phyloP scores from a whole-genome alignment of 2,888 invertebrate genomes.

The Deladenus siricidicola region DNA sequence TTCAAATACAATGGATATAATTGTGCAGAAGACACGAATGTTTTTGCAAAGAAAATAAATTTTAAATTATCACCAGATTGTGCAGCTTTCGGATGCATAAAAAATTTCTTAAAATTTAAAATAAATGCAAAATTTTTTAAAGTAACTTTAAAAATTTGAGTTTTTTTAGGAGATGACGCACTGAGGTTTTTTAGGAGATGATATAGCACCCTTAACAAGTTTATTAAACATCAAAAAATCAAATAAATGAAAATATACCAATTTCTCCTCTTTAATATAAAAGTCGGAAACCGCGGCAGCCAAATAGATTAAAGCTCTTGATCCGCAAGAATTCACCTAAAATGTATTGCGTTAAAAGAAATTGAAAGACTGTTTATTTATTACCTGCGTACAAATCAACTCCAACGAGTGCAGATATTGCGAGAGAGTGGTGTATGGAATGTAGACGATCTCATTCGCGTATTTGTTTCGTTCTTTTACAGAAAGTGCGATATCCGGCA shows the following conservation, averaged over 20 bases:
- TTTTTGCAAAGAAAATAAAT: no score
- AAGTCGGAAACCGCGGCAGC: constrained; percentile 99
- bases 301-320: constrained; percentile 74
- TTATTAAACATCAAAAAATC: not conserved
- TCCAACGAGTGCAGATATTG: constrained; percentile 42
- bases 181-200: no score
- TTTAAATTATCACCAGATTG: no score
- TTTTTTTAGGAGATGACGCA: no score
- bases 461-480: constrained; percentile 27
- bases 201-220: no score
- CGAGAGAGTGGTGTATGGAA: constrained; percentile 41
- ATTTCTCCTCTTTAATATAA: constrained; percentile 82
- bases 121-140: no score
- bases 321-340: constrained; percentile 62
- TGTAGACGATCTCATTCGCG: constrained; percentile 25
- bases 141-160: no score
- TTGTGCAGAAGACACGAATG: no score
- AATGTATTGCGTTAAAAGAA: not conserved
- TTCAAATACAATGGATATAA: no score
- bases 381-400: constrained; percentile 14
- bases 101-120: no score
- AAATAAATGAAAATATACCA: constrained; percentile 62
- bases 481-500: constrained; percentile 12
- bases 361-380: not conserved
- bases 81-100: no score